phyloP scores from a whole-genome alignment of 1,140 invertebrate genomes.

The Drosophila pectinifera region DNA sequence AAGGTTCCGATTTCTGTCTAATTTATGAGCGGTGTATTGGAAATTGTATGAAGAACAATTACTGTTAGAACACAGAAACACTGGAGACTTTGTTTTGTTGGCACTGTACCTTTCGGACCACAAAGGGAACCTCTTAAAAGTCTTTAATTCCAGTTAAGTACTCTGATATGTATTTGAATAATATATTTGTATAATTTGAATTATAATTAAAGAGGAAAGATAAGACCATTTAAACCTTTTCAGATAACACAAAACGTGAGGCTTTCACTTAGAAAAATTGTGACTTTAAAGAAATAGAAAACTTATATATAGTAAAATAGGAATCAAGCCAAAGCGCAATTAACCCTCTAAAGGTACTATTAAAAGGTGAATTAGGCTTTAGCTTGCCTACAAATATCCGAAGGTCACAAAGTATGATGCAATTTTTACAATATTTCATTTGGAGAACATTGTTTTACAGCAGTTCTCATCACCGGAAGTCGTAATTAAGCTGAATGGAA shows the following conservation, averaged over 20 bases:
- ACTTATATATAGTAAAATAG: too few relatives aligned
- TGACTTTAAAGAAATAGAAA: too few relatives aligned
- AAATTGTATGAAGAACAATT: background rate
- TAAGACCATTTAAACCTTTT: background rate
- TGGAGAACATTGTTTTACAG: background rate
- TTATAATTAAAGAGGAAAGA: background rate
- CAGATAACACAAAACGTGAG: background rate
- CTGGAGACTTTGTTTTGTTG: background rate
- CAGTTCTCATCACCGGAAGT: conserved; percentile 15
- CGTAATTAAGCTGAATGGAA: conserved; percentile 24
- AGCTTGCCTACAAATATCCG: background rate
- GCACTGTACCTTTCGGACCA: conserved; percentile 6
- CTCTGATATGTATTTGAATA: background rate
- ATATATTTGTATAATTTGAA: background rate
- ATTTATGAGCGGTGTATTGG: too few relatives aligned
- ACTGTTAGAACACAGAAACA: background rate
- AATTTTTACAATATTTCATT: background rate
- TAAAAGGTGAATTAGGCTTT: background rate
- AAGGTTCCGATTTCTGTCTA: too few relatives aligned
- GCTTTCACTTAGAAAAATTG: background rate
- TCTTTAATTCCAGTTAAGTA: background rate
- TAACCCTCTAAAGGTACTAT: too few relatives aligned
- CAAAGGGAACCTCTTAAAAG: background rate
- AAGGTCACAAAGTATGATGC: background rate
- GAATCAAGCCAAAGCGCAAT: too few relatives aligned